A percentile compares a stretch with the other conserved stretches of the same genome.
These are phyloP conservation scores for Falco columbarius DNA, from an alignment of 2,797 vertebrate genomes.

Conservation along the genomic window DNA sequence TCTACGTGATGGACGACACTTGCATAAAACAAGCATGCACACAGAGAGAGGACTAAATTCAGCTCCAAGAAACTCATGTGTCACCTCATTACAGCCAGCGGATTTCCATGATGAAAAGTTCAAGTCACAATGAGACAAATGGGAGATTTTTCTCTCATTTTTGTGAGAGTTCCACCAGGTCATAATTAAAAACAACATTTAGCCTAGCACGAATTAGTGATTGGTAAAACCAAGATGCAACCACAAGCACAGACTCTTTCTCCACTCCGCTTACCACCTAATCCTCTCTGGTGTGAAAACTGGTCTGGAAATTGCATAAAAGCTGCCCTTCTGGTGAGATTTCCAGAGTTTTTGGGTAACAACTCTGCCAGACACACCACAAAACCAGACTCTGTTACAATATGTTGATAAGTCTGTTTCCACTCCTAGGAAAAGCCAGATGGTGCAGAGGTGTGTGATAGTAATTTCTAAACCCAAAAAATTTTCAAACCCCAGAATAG, in stretches of 20 bases:
- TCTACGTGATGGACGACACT: neutral
- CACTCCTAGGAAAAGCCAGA: slow-evolving; percentile 18
- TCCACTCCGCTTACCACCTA: neutral
- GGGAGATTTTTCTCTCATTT: neutral
- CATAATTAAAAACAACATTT: slow-evolving; percentile 27
- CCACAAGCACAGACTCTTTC: neutral
- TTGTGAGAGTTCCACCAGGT: neutral
- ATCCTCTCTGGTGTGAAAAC: slow-evolving; percentile 5
- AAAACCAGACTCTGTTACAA: slow-evolving; percentile 14
- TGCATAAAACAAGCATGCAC: neutral
- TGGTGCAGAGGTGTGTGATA: slow-evolving; percentile 6
- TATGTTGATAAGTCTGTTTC: slow-evolving; percentile 28
- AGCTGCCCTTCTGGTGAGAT: neutral
- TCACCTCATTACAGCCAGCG: neutral
- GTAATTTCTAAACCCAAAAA: neutral
- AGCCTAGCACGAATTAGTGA: neutral
- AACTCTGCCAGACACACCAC: slow-evolving; percentile 14
- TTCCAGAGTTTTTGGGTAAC: neutral
- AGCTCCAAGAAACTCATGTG: slow-evolving; percentile 11
- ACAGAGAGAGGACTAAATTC: neutral
- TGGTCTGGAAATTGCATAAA: slow-evolving; percentile 26
- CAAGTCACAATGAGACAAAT: slow-evolving; percentile 24
- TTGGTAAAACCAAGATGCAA: neutral
- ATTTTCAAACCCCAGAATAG: neutral
- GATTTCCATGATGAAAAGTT: slow-evolving; percentile 33